Base-by-base conservation (phyloP, 1,140 invertebrate species). In the Zaprionus capensis region DNA sequence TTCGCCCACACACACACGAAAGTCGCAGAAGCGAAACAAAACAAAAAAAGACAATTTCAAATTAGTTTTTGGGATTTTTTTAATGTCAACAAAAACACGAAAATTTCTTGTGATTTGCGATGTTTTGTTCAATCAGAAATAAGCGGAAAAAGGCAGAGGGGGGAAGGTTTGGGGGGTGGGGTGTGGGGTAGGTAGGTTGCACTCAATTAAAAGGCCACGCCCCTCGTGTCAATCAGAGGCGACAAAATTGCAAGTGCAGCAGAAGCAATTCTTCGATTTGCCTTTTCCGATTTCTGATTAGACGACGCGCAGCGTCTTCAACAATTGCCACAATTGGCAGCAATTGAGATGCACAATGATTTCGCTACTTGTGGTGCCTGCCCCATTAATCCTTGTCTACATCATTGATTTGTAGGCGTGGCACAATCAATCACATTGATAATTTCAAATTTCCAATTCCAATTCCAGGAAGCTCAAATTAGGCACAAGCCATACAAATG, bases 41-140 rank as follows among this genome's bases (percentile, higher is more conserved):
- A 31, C n/a, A 7, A 34, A 41, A 5, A 9, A 31, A 31, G 28
- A 22, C 17, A 65, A 72, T n/a, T 46, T 22, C 11, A 69, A 59
- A 49, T 51, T 51, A 11, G 71, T 38, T 22, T 44, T 22, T 44
- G 34, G 9, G 51, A 38, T 67, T 38, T 56, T 36, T 9, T n/a
- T 34, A 55, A 59, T 67, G 28, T 71, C 59, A 72, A 7, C 46
- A 64, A 56, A 62, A 78, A 78, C 64, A 69, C 58, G 74, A 74
- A 65, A 69, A 58, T 82, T 78, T 78, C 62, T 69, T 61, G 74
- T 82, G 61, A 55, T 82, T 82, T 82, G 49, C 53, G 22, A 65
- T 79, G 44, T 79, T 74, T 56, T 44, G 7, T 20, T 49, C 14
- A 34, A 34, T 11, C 31, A 3, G 31, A 34, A 34, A 34, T 11